Conservation (phyloP, 2,113 vertebrate genomes). For the Saimiri boliviensis region DNA sequence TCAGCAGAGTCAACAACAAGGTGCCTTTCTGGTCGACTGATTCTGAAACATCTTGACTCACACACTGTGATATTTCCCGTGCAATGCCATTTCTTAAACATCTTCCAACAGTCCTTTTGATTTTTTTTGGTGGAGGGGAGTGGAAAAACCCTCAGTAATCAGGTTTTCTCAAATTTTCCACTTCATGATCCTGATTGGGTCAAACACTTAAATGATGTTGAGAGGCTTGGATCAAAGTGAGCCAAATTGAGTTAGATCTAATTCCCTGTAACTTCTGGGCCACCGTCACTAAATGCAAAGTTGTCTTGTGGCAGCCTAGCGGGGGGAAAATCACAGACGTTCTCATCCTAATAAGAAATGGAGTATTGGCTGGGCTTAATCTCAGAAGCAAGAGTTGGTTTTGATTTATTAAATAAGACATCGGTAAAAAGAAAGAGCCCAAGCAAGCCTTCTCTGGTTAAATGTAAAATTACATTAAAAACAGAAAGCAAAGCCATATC, state of each 20-base stretch:
- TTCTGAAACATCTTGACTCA: not conserved
- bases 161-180: slow-evolving; percentile 58
- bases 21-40: not conserved
- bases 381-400: slow-evolving; percentile 22
- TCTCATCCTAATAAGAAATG: slow-evolving; percentile 21
- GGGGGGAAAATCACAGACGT: not conserved
- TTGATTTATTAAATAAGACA: slow-evolving; percentile 72
- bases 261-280: slow-evolving; percentile 37
- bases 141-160: not conserved
- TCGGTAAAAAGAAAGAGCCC: slow-evolving; percentile 43
- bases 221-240: slow-evolving; percentile 52
- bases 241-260: slow-evolving; percentile 48
- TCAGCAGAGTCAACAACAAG: accelerated
- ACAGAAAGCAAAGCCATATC: not conserved
- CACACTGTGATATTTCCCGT: not conserved
- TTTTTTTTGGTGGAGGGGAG: not conserved
- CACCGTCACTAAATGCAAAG: not conserved
- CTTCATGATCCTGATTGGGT: slow-evolving; percentile 59
- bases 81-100: slow-evolving; percentile 14
- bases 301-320: not conserved
- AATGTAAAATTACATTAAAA: slow-evolving; percentile 48
- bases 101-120: not conserved
- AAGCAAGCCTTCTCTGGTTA: slow-evolving; percentile 35
- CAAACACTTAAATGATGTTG: slow-evolving; percentile 69
- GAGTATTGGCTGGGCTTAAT: not conserved